These are phyloP conservation scores for Hyposmocoma kahamanoa DNA, from an alignment of 1,140 invertebrate species.

Conservation along the genomic window DNA sequence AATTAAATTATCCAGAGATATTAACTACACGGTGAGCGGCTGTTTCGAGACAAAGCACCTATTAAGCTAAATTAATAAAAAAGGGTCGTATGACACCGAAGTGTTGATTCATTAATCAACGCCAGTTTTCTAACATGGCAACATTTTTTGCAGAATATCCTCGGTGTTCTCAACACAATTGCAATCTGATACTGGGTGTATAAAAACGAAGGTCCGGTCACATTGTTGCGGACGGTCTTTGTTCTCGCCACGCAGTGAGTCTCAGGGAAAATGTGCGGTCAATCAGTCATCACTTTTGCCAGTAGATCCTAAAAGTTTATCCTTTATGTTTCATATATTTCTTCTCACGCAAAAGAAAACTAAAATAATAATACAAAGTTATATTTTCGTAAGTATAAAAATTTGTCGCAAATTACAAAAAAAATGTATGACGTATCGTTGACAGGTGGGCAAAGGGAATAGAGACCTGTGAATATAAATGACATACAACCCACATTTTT, in stretches of 20 bases:
- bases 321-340: too few species aligned
- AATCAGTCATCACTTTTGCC: too few species aligned
- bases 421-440: too few species aligned
- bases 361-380: too few species aligned
- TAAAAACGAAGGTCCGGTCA: constrained; percentile 12
- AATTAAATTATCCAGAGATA: constrained; percentile 3
- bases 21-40: neutral
- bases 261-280: constrained; percentile 20
- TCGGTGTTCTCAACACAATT: constrained; percentile 6
- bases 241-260: constrained; percentile 18
- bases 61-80: neutral
- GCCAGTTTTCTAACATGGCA: constrained; percentile 1
- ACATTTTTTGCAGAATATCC: neutral
- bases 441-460: too few species aligned
- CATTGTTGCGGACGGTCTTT: constrained; percentile 21
- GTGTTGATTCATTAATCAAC: constrained; percentile 9
- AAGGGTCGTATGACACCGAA: neutral
- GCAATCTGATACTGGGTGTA: constrained; percentile 9
- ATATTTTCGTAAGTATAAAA: too few species aligned
- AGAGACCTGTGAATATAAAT: too few species aligned
- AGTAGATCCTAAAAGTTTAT: too few species aligned
- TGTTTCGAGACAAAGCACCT: neutral
- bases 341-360: too few species aligned
- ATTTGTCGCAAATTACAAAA: too few species aligned
- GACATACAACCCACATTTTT: too few species aligned